Conservation (phyloP, 1,140 invertebrate species). For the Saccostrea cuccullata region DNA sequence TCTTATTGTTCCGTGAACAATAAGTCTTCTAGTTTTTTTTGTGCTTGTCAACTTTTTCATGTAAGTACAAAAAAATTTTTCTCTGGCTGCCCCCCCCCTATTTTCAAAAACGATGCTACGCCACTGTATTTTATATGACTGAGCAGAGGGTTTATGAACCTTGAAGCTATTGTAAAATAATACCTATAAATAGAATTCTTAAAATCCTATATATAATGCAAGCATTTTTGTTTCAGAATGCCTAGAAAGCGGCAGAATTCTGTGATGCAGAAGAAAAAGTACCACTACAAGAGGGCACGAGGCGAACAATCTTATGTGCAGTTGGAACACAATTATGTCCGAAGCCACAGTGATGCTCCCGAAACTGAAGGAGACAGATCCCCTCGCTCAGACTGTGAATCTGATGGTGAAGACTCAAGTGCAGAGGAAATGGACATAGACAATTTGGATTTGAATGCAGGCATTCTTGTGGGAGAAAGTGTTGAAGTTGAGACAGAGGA, state of each 20-base stretch:
- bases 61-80: too few species aligned
- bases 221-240: neutral
- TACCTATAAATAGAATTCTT: too few species aligned
- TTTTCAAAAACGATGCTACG: too few species aligned
- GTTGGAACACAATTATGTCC: neutral
- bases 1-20: too few species aligned
- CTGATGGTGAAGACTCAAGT: neutral
- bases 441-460: neutral
- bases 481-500: slow-evolving; percentile 13
- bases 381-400: neutral
- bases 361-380: neutral
- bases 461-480: neutral
- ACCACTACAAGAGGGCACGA: neutral
- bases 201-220: too few species aligned
- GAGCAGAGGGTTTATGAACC: too few species aligned
- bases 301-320: neutral
- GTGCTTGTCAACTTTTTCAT: too few species aligned
- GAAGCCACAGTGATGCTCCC: neutral
- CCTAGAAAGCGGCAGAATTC: neutral
- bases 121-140: too few species aligned
- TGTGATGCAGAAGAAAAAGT: neutral
- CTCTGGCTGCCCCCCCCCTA: too few species aligned
- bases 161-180: too few species aligned
- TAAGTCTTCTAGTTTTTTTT: too few species aligned
- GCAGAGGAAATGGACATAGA: neutral